Percentiles rank a stretch among this genome's conserved stretches.
These are phyloP conservation scores for Drosophila ustulata DNA, from an alignment of 2,888 invertebrate species.

Conservation along the genomic window DNA sequence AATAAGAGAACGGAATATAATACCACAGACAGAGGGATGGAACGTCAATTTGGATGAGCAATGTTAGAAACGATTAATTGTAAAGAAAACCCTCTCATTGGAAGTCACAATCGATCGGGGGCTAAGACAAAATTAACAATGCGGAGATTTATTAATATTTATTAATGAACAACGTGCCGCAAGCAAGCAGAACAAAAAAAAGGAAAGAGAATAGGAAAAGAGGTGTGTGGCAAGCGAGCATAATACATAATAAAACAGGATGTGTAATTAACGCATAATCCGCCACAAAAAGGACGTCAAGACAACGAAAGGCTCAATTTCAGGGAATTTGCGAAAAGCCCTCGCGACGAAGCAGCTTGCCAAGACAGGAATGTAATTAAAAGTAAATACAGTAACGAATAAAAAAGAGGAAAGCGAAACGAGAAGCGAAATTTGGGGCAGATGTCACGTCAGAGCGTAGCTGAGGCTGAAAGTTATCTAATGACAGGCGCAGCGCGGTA, in stretches of 20 bases:
- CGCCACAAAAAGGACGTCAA: constrained; percentile 13
- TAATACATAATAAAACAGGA: constrained; percentile 10
- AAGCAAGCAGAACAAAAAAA: background rate
- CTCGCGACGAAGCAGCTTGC: constrained; percentile 2
- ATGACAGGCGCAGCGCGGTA: constrained; percentile 11
- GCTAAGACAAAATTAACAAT: constrained; percentile 15
- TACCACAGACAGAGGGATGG: constrained; percentile 48
- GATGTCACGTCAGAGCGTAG: constrained; percentile 11
- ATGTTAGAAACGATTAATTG: constrained; percentile 21
- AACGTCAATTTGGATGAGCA: constrained; percentile 64
- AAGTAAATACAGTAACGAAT: constrained; percentile 18
- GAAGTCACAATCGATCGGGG: constrained; percentile 6
- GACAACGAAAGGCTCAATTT: constrained; percentile 26
- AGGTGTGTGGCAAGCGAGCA: constrained; percentile 9
- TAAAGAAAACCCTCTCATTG: background rate
- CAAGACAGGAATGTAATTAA: constrained; percentile 15
- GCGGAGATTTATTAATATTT: constrained; percentile 33
- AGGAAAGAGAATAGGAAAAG: background rate
- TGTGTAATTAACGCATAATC: constrained; percentile 48
- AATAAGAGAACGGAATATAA: constrained; percentile 34
- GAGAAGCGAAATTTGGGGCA: constrained; percentile 5
- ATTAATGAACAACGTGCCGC: constrained; percentile 4
- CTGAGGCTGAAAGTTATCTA: constrained; percentile 3
- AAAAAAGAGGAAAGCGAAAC: background rate
- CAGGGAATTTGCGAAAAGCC: constrained; percentile 13